Base-by-base conservation (phyloP, 2,888 invertebrate species). In the Argyresthia albistria region DNA sequence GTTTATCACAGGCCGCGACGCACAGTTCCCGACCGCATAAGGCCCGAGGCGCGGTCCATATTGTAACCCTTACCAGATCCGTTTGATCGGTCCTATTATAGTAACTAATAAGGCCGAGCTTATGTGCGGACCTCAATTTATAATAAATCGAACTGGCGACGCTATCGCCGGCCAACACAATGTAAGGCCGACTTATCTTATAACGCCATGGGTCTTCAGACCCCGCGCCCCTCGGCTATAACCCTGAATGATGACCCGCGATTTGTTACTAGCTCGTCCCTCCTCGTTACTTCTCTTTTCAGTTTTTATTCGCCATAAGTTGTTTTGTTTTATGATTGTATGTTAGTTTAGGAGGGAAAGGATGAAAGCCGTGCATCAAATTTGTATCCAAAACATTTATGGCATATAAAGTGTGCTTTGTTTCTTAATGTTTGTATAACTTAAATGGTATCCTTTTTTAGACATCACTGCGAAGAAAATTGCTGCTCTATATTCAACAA, bases 271-370 rank as follows among this genome's bases (percentile, higher is more conserved):
- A 72, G 25, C 76, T 73, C 71, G 68, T 69, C 71, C 68, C 66
- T 61, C 67, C 74, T 80, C 80, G 76, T 81, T 80, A 76, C 70
- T 69, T 68, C 66, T 81, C 80, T 78, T 82, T 82, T 78, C 76
- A 81, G 80, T 84, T 83, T 82, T 83, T 83, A 80, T 80, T 76
- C 67, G 75, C 73, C 73, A 73, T 80, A 79, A 78, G 80, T 81
- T 82, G 82, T 81, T 83, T 82, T 79, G 77, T 81, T 81, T 80
- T 81, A 79, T 81, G 76, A 83, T 83, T 25, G 25, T 25, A 25
- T n/a, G n/a, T 25, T 25, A 25, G 25, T 25, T 25, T 25, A 25
- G 25, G 6, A 25, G 25, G 25, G 25, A 4, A 25, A 6, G 3
- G 25, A 25, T 25, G 25, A 6, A 2, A 6, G 25, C 25, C 25